Percentiles rank a stretch among this genome's conserved stretches.
phyloP scores from a whole-genome alignment of 1,140 invertebrate species.

The Drosophila oshimai region DNA sequence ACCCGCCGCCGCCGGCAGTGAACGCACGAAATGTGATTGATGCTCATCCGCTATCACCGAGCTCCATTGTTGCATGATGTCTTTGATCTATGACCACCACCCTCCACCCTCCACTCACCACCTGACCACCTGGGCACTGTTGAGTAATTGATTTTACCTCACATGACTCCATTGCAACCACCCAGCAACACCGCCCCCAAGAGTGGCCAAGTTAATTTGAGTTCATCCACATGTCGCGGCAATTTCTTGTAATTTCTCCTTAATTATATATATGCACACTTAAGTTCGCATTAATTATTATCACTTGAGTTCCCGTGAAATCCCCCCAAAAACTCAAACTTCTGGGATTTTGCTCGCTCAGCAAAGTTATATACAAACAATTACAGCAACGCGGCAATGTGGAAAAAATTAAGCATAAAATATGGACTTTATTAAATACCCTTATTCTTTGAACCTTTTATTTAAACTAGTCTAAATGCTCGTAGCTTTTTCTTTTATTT shows the following conservation, averaged over 20 bases:
- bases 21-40: constrained; percentile 44
- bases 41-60: constrained; percentile 22
- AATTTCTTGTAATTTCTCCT: constrained; percentile 41
- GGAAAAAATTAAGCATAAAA: background rate
- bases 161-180: constrained; percentile 1
- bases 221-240: constrained; percentile 16
- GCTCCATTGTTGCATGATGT: constrained; percentile 15
- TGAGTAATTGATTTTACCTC: constrained; percentile 65
- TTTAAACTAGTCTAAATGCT: no score
- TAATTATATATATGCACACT: constrained; percentile 39
- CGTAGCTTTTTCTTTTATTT: no score
- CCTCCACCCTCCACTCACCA: constrained; percentile 5
- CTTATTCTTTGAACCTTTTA: constrained; percentile 1
- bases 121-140: constrained; percentile 47
- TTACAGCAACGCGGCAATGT: constrained; percentile 21
- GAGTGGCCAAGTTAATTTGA: background rate
- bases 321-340: constrained; percentile 6
- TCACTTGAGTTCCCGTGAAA: constrained; percentile 23
- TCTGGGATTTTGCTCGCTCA: constrained; percentile 19
- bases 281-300: constrained; percentile 50
- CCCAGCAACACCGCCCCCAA: background rate
- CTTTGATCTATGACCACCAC: constrained; percentile 37
- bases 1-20: background rate
- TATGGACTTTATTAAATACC: background rate
- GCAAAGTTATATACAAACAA: constrained; percentile 31